phyloP scores from a whole-genome alignment of 2,797 vertebrate genomes.

The Ctenopoma multispine region DNA sequence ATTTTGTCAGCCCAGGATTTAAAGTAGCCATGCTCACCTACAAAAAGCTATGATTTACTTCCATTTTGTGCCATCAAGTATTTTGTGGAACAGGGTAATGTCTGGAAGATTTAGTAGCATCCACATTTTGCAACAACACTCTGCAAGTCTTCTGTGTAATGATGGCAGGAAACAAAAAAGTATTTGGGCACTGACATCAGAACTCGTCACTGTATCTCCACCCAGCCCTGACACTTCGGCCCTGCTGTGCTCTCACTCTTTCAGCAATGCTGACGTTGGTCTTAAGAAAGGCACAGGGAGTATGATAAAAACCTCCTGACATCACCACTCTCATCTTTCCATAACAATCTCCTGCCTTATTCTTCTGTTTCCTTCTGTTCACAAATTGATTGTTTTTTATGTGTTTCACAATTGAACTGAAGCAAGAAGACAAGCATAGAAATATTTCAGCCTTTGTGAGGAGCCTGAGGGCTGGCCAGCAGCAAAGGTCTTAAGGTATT shows the following conservation, averaged over 20 bases:
- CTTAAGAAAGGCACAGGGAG: constrained; percentile 45
- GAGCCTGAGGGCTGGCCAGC: constrained; percentile 32
- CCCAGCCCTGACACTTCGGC: constrained; percentile 5
- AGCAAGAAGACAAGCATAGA: constrained; percentile 29
- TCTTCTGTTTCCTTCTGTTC: constrained; percentile 33
- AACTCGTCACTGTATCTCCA: background rate
- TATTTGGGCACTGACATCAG: background rate
- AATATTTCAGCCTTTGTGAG: constrained; percentile 21
- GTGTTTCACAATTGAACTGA: constrained; percentile 32
- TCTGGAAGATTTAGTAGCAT: constrained; percentile 14
- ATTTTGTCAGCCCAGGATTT: constrained; percentile 10
- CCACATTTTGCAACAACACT: constrained; percentile 5
- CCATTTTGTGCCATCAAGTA: constrained; percentile 20
- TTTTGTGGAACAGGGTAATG: background rate
- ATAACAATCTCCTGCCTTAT: constrained; percentile 23
- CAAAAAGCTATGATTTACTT: constrained; percentile 1
- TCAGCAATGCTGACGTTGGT: constrained; percentile 38
- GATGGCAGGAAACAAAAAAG: background rate
- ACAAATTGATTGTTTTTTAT: constrained; percentile 22
- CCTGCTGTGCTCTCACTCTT: constrained; percentile 26
- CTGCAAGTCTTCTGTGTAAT: background rate
- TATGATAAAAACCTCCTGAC: constrained; percentile 62
- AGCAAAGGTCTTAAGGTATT: constrained; percentile 53
- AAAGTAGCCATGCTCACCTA: background rate
- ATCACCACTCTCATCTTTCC: constrained; percentile 20